A percentile compares a stretch with the other conserved stretches of the same genome.
Conservation (phyloP, 1,140 invertebrate species). For the Chymomyza costata region DNA sequence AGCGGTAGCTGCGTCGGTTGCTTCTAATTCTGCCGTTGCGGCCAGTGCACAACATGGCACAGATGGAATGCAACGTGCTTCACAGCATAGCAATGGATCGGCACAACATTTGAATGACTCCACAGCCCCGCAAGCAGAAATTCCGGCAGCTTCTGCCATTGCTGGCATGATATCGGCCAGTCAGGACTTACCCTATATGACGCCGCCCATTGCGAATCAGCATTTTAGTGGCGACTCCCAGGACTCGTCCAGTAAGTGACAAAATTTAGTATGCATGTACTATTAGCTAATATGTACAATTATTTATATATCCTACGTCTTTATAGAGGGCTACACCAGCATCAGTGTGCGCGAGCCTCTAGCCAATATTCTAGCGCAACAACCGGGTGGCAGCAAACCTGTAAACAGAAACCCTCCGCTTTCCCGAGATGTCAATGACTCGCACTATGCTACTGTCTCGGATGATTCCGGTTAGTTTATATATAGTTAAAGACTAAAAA, state of each 20-base stretch:
- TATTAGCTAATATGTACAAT: not conserved
- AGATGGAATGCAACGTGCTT: conserved; percentile 42
- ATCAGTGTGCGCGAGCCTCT: conserved; percentile 92
- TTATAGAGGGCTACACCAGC: conserved; percentile 90
- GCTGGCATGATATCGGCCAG: conserved; percentile 88
- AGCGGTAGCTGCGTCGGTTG: conserved; percentile 31
- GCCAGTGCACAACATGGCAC: conserved; percentile 21
- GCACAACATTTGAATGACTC: conserved; percentile 46
- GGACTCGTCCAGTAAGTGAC: conserved; percentile 84
- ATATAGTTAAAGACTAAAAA: too few species aligned
- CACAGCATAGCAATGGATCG: conserved; percentile 42
- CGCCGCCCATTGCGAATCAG: conserved; percentile 81
- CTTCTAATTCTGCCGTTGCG: conserved; percentile 11
- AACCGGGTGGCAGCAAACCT: conserved; percentile 74
- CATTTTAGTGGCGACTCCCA: conserved; percentile 90
- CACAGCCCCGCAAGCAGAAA: conserved; percentile 74
- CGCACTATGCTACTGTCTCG: conserved; percentile 89
- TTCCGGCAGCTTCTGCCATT: conserved; percentile 88
- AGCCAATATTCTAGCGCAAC: conserved; percentile 82
- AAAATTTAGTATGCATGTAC: conserved; percentile 2
- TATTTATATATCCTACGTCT: not conserved
- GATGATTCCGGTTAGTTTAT: conserved; percentile 84
- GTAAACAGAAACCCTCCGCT: conserved; percentile 74
- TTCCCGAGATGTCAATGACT: conserved; percentile 75
- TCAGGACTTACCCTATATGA: conserved; percentile 92